phyloP scores from a whole-genome alignment of 2,797 vertebrate genomes.

The Squalus acanthias region DNA sequence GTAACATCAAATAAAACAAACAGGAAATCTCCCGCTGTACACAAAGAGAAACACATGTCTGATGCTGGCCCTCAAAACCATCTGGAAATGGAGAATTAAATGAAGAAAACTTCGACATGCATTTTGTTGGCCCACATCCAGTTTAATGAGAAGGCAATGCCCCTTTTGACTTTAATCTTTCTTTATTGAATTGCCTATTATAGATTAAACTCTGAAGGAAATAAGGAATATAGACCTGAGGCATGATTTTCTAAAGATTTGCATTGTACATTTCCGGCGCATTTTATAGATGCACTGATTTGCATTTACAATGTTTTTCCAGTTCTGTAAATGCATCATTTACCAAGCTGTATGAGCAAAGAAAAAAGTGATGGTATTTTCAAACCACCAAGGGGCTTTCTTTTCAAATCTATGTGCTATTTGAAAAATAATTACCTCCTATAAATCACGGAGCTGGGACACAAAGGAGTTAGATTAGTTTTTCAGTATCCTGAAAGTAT shows the following conservation, averaged over 20 bases:
- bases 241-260: constrained; percentile 37
- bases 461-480: not conserved
- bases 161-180: constrained; percentile 37
- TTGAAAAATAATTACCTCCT: constrained; percentile 21
- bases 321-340: constrained; percentile 11
- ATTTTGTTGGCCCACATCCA: constrained; percentile 35
- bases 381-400: constrained; percentile 4
- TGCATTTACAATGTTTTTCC: constrained; percentile 7
- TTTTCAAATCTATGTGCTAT: not conserved
- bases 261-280: constrained; percentile 28
- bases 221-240: constrained; percentile 26
- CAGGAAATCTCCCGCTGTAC: constrained; percentile 36
- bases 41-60: constrained; percentile 38
- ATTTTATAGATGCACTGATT: constrained; percentile 27
- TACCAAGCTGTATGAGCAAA: not conserved
- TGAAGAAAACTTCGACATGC: constrained; percentile 33
- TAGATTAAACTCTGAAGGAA: constrained; percentile 35
- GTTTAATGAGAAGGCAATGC: constrained; percentile 36
- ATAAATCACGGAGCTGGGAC: not conserved
- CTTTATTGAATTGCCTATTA: constrained; percentile 38
- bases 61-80: constrained; percentile 31
- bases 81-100: constrained; percentile 38
- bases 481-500: not conserved
- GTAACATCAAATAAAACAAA: constrained; percentile 37
- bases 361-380: not conserved